phyloP scores from a whole-genome alignment of 2,113 vertebrate genomes.

The Perca flavescens region DNA sequence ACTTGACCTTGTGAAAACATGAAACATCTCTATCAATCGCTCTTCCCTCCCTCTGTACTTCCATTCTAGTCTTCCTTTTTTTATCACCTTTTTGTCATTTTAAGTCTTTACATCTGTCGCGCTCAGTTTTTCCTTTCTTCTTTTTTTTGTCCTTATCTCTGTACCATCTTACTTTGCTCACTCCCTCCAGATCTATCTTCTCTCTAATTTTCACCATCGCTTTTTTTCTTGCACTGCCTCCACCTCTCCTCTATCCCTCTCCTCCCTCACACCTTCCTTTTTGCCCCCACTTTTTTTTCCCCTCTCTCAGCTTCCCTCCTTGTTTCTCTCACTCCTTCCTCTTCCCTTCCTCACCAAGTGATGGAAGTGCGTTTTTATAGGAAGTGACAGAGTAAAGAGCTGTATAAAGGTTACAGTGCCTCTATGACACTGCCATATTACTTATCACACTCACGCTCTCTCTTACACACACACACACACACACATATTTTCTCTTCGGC shows the following conservation, averaged over 20 bases:
- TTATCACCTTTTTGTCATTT: neutral
- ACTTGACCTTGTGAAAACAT: conserved; percentile 57
- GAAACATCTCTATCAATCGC: conserved; percentile 12
- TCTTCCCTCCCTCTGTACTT: neutral
- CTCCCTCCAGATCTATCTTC: neutral
- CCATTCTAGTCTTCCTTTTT: neutral
- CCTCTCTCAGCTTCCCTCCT: conserved; percentile 12
- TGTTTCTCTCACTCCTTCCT: conserved; percentile 25
- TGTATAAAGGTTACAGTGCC: conserved; percentile 80
- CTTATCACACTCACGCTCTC: conserved; percentile 53
- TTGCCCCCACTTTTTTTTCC: neutral
- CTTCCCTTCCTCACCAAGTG: conserved; percentile 46
- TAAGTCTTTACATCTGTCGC: neutral
- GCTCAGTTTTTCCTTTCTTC: neutral
- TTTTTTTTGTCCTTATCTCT: neutral
- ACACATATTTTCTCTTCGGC: conserved; percentile 38
- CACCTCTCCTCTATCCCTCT: neutral
- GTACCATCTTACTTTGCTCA: neutral
- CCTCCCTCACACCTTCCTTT: neutral
- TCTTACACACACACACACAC: conserved; percentile 8
- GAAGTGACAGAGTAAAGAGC: conserved; percentile 81
- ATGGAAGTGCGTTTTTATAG: conserved; percentile 77
- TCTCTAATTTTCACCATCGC: neutral
- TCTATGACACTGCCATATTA: conserved; percentile 77
- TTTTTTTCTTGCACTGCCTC: neutral